Base-by-base conservation (phyloP, 2,113 vertebrate genomes). In the Gobius niger region DNA sequence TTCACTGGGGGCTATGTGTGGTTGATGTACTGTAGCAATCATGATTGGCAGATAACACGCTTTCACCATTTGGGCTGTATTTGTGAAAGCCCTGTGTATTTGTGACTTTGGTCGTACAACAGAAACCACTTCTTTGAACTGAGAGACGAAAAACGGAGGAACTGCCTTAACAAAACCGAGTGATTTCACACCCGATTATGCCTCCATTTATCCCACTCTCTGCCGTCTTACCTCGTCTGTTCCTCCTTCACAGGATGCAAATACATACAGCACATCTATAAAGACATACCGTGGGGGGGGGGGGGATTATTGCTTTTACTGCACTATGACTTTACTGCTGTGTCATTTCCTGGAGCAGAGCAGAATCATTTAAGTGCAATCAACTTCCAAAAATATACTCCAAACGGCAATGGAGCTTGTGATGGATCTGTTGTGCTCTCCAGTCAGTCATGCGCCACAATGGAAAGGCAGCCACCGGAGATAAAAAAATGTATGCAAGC, bases 141-240 rank as follows among this genome's bases (percentile, higher is more conserved):
- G n/a, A 47, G 52, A 60, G 42, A 19, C 63, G 14, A 64, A 61
- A 7, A 15, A 68, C 57, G 34, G 63, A 78, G 56, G 64, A 69
- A 75, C 66, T 16, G 1, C 67, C 54, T 9, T 63, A 67, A 67
- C 65, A 77, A 73, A 56, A 10, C 63, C 65, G 63, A 65, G 65
- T 67, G 76, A 83, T 79, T 81, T 86, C 71, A 83, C 78, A 86
- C 77, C 63, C 68, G 80, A 81, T 81, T 80, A 77, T 78, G 44
- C 46, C 65, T 49, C 62, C 24, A 74, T 74, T 79, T 82, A 70
- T 47, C 40, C 63, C 52, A 11, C 7, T 73, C 16, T 56, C 56
- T 16, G 53, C 44, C 66, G 72, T 81, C 78, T 76, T 52, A 40
- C 18, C 64, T 66, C 0, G 52, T 78, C 72, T 69, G 13, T 67